Base-by-base conservation (phyloP, 2,888 invertebrate genomes). In the Amphiduros pacificus region DNA sequence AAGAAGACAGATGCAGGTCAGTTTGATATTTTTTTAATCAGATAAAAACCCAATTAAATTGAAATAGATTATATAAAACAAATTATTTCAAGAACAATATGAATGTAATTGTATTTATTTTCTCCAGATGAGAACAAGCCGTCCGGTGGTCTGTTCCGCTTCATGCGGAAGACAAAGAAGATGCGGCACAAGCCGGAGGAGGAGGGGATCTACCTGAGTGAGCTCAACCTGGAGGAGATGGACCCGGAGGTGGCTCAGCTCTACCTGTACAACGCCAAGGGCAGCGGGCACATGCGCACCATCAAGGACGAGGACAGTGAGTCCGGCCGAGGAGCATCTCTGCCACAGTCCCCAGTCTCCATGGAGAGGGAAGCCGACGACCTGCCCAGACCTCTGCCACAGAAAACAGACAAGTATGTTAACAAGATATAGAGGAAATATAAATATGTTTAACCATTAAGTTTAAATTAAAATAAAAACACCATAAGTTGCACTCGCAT, bases 241-340 rank as follows among this genome's bases (percentile, higher is more conserved):
- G 93, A 95, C 82, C 95, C 94, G n/a, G 93, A 95, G 83, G 88
- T 92, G 68, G 90, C 92, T 70, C 89, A 93, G 77, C 86, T 95
- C 74, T 92, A 96, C 86, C 88, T 97, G n/a, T 72, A 71, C 53
- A 52, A 62, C 84, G 89, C 92, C 74, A 74, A 72, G 59, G 68
- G 70, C 69, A 72, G 29, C 24, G 56, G 17, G 52, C 53, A 11
- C 11, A 36, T 20, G 26, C 31, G 36, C 26, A 32, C 40, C 3
- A 62, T 49, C 27, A 78, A 90, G 65, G 94, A 95, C 72, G 93
- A 93, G 81, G 97, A 97, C 85, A 90, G 91, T 71, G 96, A 97
- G 84, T 95, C 95, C 65, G 97, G 97, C 67, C 94, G 94, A 82
- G 97, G 97, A 48, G 92, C 94, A 41, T 96, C 96, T 56, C 85